These are phyloP conservation scores for Globicephala melas DNA, from an alignment of 2,113 vertebrate genomes.

Conservation along the genomic window DNA sequence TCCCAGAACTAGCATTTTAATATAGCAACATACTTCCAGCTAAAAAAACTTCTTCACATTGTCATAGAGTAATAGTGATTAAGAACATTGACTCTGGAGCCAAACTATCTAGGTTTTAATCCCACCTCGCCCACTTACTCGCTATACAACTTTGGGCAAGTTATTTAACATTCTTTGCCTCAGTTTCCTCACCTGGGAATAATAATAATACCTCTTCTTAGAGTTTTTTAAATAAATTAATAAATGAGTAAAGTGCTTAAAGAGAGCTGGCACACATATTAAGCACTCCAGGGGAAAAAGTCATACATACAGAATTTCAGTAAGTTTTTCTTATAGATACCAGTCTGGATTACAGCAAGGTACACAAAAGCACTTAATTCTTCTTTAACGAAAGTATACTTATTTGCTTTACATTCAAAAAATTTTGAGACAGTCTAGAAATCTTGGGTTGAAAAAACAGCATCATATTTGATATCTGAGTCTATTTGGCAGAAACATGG, in stretches of 20 bases:
- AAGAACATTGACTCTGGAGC: not conserved
- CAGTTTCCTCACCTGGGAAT: not conserved
- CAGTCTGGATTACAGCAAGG: not conserved
- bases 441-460: not conserved
- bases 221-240: not conserved
- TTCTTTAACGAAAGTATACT: slow-evolving; percentile 20
- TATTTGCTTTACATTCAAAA: not conserved
- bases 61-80: not conserved
- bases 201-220: not conserved
- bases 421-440: not conserved
- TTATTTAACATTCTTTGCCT: not conserved
- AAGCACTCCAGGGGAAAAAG: not conserved
- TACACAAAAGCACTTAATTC: not conserved
- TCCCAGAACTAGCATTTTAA: not conserved
- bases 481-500: not conserved
- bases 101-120: not conserved
- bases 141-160: not conserved
- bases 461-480: not conserved
- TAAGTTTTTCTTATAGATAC: not conserved
- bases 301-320: not conserved
- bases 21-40: not conserved
- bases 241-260: not conserved
- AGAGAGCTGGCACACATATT: not conserved
- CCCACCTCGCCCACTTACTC: not conserved
- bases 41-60: not conserved